Conservation (phyloP, 2,113 vertebrate species). For the Cichladusa arquata region DNA sequence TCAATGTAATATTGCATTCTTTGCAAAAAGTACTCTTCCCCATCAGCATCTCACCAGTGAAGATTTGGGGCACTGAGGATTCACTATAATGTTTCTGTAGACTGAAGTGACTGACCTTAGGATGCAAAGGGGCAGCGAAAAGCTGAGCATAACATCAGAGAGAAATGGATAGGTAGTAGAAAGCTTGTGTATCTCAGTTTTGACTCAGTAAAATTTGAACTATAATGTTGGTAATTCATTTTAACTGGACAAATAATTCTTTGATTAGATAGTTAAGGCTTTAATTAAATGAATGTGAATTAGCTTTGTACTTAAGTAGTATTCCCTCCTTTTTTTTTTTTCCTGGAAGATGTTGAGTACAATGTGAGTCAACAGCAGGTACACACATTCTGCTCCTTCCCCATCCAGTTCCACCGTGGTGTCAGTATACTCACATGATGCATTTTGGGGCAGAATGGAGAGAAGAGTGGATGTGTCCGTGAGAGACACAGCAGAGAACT, state of each 20-base stretch:
- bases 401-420: not conserved
- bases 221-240: not conserved
- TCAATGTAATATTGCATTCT: not conserved
- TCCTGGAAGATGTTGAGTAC: not conserved
- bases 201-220: not conserved
- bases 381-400: not conserved
- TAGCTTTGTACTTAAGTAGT: not conserved
- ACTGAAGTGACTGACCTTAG: not conserved
- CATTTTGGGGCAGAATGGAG: not conserved
- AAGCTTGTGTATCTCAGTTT: not conserved
- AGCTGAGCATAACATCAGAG: not conserved
- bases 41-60: not conserved
- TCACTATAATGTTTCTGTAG: fast-evolving
- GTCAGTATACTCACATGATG: not conserved
- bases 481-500: not conserved
- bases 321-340: not conserved
- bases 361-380: not conserved
- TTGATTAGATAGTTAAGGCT: not conserved
- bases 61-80: not conserved
- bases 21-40: not conserved
- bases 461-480: not conserved
- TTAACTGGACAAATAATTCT: not conserved
- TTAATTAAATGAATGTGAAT: not conserved
- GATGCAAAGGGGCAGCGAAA: not conserved
- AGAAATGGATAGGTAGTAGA: not conserved